Conservation (phyloP, 1,140 invertebrate species). For the Trichomalopsis sarcophagae region DNA sequence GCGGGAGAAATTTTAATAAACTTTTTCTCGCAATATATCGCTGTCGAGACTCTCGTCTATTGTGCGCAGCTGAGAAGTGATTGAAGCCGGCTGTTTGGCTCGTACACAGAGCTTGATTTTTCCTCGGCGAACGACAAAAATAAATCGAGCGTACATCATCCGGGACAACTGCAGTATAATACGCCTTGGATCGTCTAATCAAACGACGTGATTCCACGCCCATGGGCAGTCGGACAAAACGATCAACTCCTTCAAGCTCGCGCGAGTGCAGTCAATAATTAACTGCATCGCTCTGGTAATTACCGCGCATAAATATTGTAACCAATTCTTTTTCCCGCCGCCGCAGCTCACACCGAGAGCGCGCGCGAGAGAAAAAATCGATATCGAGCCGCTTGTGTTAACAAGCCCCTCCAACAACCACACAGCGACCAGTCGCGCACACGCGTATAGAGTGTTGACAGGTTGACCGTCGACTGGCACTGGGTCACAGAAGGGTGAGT, state of each 20-base stretch:
- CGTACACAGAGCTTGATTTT: no score
- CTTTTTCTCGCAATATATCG: neutral
- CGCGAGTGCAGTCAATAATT: no score
- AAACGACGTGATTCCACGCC: no score
- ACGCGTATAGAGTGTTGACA: neutral
- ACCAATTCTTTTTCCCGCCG: neutral
- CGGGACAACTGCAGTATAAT: no score
- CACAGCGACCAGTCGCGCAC: neutral
- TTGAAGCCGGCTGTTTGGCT: no score
- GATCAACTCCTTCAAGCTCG: no score
- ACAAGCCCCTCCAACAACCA: neutral
- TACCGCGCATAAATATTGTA: neutral
- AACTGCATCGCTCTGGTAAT: neutral
- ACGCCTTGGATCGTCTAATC: no score
- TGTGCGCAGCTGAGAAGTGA: neutral
- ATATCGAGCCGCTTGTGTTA: neutral
- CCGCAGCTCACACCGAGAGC: neutral
- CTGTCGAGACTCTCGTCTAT: neutral
- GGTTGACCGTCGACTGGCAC: neutral
- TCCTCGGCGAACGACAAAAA: no score
- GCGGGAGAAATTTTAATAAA: constrained; percentile 40
- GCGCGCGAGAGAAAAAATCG: neutral
- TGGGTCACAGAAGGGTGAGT: constrained; percentile 20
- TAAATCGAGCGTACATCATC: no score
- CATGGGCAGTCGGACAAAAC: no score